Evolutionary conservation across 2,888 invertebrate genomes (phyloP), one percentile per base, ranked within the genome.

Genomic region (Bellardia bayeri): DNA sequence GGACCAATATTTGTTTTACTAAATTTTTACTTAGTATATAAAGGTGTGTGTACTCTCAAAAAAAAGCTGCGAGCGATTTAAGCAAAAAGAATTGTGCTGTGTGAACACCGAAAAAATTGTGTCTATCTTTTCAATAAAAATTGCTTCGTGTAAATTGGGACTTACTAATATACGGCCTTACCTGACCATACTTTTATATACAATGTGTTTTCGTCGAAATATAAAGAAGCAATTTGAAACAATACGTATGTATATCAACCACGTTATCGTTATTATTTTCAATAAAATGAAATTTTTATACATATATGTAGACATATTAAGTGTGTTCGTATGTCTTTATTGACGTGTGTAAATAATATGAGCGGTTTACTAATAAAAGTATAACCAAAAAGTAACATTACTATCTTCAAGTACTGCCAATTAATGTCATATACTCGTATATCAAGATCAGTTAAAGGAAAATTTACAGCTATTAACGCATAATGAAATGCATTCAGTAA

Each of bases 351-450:
- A 54, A 45, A 45, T 45, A 45, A 16, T 54, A 54, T 54, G n/a
- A 56, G 23, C 56, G 23, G 23, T 56, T 56, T 5, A 51, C 13
- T 0, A n/a, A 51, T 23, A 51, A 51, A 54, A 54, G 51, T 51
- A n/a, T n/a, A 54, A 54, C 8, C 8, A 54, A 54, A 56, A 23
- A 56, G 23, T 23, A 56, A 56, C 16, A 23, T 23, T 56, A 56
- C 23, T 56, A 56, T 56, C 56, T 56, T 56, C 23, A 56, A 56
- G 51, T 23, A 56, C 56, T 56, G 56, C 56, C 56, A 56, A 23
- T 56, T 56, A 56, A 56, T 56, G 16, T 56, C 56, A 23, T 2
- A 14, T 23, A 23, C 23, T 23, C 23, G 23, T 23, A 56, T 56
- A 56, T 56, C 23, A 56, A 56, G 56, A 56, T 56, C 56, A 23